A percentile compares a stretch with the other conserved stretches of the same genome.
These are phyloP conservation scores for Nannoperca australis DNA, from an alignment of 2,797 vertebrate species.

Conservation along the genomic window DNA sequence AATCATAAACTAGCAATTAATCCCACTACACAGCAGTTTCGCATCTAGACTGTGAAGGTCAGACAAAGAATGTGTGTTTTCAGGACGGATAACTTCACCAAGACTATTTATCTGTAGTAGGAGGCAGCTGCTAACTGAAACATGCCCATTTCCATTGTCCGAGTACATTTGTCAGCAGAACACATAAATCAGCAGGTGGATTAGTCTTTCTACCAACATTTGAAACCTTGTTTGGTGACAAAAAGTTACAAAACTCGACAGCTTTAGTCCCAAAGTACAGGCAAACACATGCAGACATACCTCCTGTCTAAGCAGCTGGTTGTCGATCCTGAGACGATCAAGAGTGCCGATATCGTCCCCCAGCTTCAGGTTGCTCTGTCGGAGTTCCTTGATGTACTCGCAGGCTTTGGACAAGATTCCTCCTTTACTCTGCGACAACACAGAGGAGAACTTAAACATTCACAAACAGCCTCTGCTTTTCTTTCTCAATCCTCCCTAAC, in stretches of 20 bases:
- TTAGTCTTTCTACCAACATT: not conserved
- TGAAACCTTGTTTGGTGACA: not conserved
- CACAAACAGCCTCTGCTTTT: not conserved
- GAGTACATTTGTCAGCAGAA: not conserved
- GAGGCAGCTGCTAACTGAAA: not conserved
- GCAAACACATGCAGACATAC: constrained; percentile 64
- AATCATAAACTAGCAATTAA: not conserved
- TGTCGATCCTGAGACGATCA: constrained; percentile 92
- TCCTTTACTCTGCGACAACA: constrained; percentile 90
- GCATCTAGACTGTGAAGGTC: not conserved
- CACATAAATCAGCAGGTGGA: not conserved
- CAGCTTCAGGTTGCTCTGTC: constrained; percentile 92
- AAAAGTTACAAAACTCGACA: not conserved
- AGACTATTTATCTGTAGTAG: not conserved
- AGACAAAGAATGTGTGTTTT: not conserved
- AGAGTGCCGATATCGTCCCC: constrained; percentile 89
- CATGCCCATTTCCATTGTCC: not conserved
- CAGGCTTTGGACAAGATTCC: constrained; percentile 97
- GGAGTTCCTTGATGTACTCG: constrained; percentile 95
- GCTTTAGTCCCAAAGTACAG: not conserved
- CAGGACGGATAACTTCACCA: not conserved
- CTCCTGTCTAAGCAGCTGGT: constrained; percentile 93
- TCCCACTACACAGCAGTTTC: not conserved
- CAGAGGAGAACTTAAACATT: not conserved
- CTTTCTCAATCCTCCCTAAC: not conserved